A percentile compares a stretch with the other conserved stretches of the same genome.
Conservation (phyloP, 2,888 invertebrate genomes). For the Drosophila melanocephala region DNA sequence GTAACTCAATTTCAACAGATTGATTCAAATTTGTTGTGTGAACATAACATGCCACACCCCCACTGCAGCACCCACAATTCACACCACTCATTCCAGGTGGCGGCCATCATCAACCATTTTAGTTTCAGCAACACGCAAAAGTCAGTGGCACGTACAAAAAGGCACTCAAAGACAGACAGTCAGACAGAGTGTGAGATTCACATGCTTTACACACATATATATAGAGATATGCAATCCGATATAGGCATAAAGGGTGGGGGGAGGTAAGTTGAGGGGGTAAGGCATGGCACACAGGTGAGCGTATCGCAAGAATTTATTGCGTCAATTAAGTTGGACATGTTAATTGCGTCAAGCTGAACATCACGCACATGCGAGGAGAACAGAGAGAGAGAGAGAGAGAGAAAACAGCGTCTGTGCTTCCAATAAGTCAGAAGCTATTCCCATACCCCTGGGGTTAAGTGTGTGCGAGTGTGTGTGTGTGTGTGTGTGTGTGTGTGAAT, state of each 20-base stretch:
- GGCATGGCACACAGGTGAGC: conserved; percentile 24
- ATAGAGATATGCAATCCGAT: conserved; percentile 17
- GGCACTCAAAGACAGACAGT: conserved; percentile 41
- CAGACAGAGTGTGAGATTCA: conserved; percentile 15
- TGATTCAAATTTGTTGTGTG: conserved; percentile 78
- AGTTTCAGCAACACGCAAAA: conserved; percentile 74
- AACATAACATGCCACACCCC: conserved; percentile 54
- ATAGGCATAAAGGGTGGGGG: background rate
- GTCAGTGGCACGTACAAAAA: conserved; percentile 67
- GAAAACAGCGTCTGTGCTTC: conserved; percentile 1
- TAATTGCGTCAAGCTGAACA: conserved; percentile 82
- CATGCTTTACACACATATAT: background rate
- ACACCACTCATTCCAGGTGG: conserved; percentile 8
- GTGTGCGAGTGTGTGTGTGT: background rate
- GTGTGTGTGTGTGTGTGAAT: conserved; percentile 18
- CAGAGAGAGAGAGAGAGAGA: background rate
- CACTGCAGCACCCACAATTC: too few relatives aligned
- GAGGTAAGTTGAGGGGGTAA: background rate
- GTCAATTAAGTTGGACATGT: conserved; percentile 83
- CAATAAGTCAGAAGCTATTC: conserved; percentile 21
- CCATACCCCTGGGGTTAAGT: background rate
- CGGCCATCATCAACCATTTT: conserved; percentile 51
- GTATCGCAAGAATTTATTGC: conserved; percentile 78
- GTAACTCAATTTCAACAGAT: conserved; percentile 80
- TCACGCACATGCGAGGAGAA: conserved; percentile 69